Percentiles rank a stretch among this genome's conserved stretches.
Evolutionary conservation across 1,140 invertebrate genomes (phyloP).

Genomic region (Dendroctonus valens): DNA sequence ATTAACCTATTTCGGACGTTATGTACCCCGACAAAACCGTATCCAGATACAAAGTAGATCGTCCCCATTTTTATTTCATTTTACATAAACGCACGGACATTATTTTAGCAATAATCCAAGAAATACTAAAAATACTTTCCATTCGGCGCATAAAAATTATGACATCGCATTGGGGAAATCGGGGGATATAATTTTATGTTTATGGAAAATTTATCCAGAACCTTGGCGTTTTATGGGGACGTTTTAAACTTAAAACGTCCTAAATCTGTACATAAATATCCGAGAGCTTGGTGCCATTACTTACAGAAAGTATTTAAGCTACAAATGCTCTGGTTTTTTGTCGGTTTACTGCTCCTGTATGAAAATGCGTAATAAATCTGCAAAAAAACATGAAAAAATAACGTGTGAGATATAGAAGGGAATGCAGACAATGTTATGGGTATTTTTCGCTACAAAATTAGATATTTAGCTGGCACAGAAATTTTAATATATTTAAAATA

Average conservation of each 20-base stretch:
- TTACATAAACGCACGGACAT: slow-evolving; percentile 23
- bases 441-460: no score
- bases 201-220: slow-evolving; percentile 37
- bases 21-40: slow-evolving; percentile 1
- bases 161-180: slow-evolving; percentile 21
- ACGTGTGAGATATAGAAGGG: no score
- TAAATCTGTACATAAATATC: slow-evolving; percentile 36
- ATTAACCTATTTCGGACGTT: slow-evolving; percentile 19
- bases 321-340: slow-evolving; percentile 24
- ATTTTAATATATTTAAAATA: no score
- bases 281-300: slow-evolving; percentile 23
- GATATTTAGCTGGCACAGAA: no score
- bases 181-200: slow-evolving; percentile 33
- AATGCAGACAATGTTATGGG: no score
- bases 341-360: slow-evolving; percentile 24
- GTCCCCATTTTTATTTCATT: slow-evolving; percentile 12
- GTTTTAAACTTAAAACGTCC: slow-evolving; percentile 34
- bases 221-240: slow-evolving; percentile 33
- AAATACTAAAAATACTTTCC: slow-evolving; percentile 29
- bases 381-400: no score
- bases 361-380: slow-evolving; percentile 24
- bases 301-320: slow-evolving; percentile 29
- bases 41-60: slow-evolving; percentile 12
- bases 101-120: slow-evolving; percentile 23
- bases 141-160: slow-evolving; percentile 26